Evolutionary conservation across 2,113 vertebrate species (phyloP).

Genomic region (Peromyscus maniculatus): DNA sequence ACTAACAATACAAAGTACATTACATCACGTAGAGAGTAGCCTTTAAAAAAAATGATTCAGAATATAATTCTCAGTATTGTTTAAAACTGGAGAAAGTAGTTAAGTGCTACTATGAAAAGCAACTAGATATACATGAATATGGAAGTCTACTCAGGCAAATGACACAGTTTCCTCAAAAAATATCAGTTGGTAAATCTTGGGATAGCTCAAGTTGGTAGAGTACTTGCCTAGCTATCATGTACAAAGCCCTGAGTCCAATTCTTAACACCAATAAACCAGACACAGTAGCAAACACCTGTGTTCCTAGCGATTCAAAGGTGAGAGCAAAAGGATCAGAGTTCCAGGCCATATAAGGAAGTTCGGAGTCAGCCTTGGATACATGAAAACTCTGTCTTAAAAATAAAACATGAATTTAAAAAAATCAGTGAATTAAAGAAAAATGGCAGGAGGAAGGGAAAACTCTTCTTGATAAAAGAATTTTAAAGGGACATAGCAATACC

Average conservation of each 20-base stretch:
- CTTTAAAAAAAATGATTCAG: not conserved
- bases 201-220: not conserved
- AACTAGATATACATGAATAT: not conserved
- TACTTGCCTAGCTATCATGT: not conserved
- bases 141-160: not conserved
- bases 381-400: not conserved
- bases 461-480: constrained; percentile 39
- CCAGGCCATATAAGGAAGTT: not conserved
- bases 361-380: not conserved
- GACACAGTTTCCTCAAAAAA: not conserved
- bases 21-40: not conserved
- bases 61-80: not conserved
- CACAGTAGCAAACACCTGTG: not conserved
- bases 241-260: not conserved
- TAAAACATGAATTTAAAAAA: not conserved
- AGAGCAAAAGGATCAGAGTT: not conserved
- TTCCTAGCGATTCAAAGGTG: not conserved
- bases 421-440: not conserved
- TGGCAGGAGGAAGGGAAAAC: not conserved
- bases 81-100: not conserved
- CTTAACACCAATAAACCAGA: not conserved
- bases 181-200: not conserved
- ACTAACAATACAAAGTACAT: not conserved
- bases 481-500: not conserved
- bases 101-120: not conserved